Evolutionary conservation across 2,113 vertebrate species (phyloP).

Genomic region (Panurus biarmicus): DNA sequence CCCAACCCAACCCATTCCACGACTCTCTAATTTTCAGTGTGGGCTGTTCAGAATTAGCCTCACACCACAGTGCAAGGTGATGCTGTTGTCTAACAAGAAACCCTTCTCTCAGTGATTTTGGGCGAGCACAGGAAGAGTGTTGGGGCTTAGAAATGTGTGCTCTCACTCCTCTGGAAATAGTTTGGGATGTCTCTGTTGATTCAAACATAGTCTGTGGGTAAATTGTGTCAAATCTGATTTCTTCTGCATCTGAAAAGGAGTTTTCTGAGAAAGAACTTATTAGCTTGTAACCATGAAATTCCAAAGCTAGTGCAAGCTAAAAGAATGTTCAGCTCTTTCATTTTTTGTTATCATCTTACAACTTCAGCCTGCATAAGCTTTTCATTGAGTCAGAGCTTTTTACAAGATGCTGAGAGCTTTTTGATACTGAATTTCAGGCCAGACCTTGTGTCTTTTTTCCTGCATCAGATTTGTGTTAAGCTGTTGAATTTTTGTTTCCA

Average conservation of each 20-base stretch:
- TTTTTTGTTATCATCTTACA: background rate
- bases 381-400: background rate
- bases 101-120: background rate
- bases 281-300: background rate
- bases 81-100: background rate
- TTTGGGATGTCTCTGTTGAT: background rate
- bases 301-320: background rate
- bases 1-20: background rate
- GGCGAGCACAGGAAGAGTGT: background rate
- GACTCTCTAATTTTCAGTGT: accelerated
- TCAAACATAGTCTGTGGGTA: background rate
- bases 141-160: background rate
- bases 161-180: background rate
- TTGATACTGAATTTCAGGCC: background rate
- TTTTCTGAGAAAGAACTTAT: background rate
- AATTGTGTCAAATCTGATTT: background rate
- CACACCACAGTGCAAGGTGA: background rate
- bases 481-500: background rate
- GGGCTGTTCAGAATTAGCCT: background rate
- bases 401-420: background rate
- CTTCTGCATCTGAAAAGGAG: background rate
- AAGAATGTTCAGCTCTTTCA: background rate
- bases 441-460: background rate
- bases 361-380: background rate
- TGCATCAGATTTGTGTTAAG: background rate